Conservation (phyloP, 2,888 invertebrate species). For the Acutogordius australiensis region DNA sequence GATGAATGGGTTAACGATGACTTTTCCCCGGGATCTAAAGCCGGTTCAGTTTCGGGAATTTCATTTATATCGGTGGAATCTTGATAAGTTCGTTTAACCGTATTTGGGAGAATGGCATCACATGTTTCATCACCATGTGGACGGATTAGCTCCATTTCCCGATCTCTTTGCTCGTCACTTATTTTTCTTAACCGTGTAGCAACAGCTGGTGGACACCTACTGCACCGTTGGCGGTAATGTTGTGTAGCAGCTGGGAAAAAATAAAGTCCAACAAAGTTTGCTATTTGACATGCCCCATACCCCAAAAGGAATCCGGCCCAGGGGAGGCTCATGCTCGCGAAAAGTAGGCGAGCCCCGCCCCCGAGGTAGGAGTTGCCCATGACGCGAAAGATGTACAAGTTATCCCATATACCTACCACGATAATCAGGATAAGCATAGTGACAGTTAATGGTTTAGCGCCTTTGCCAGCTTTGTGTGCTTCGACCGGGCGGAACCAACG, state of each 20-base stretch:
- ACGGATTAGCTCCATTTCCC: constrained; percentile 15
- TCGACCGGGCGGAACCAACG: constrained; percentile 18
- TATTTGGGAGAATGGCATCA: too few relatives aligned
- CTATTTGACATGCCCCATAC: not conserved
- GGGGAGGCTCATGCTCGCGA: constrained; percentile 25
- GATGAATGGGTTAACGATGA: too few relatives aligned
- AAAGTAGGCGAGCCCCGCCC: constrained; percentile 18
- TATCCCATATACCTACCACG: constrained; percentile 24
- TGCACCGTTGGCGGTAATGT: too few relatives aligned
- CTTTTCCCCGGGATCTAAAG: too few relatives aligned
- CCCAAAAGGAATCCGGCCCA: constrained; percentile 27
- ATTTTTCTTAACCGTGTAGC: too few relatives aligned
- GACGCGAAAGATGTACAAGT: constrained; percentile 24
- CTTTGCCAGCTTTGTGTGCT: constrained; percentile 18
- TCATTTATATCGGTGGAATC: too few relatives aligned
- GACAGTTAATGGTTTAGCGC: constrained; percentile 22
- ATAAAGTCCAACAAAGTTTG: not conserved
- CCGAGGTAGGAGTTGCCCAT: not conserved
- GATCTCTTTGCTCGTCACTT: not conserved
- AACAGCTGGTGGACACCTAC: too few relatives aligned
- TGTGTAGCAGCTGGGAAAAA: too few relatives aligned
- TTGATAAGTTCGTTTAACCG: too few relatives aligned
- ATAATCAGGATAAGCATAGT: constrained; percentile 25
- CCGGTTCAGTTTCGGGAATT: too few relatives aligned
- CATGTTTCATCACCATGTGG: too few relatives aligned